Evolutionary conservation across 1,140 invertebrate genomes (phyloP), one percentile per base, ranked within the genome.

Genomic region (Maniola jurtina): DNA sequence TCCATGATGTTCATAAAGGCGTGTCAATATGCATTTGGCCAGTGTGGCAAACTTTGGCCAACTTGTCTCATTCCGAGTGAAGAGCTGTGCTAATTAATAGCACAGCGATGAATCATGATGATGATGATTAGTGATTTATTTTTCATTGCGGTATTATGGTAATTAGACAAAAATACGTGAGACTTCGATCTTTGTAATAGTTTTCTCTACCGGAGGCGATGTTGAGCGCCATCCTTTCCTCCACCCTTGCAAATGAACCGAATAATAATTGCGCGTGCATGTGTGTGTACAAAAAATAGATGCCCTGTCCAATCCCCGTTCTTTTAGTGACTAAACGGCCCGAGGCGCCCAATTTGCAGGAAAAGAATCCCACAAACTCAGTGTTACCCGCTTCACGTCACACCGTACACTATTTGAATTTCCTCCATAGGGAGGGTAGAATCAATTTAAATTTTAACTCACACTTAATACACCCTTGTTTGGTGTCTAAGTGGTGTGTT

Each of bases 361-460:
- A 86, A 88, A 88, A 88, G 85, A 86, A 88, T 87, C 84, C 81
- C 84, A 85, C 86, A 86, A 63, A 83, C 80, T 79, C 75, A 81
- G 68, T 77, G 83, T 81, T 81, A 77, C 76, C 72, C 85, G 86
- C 84, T 84, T 71, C 79, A 88, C 83, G 84, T 90, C 83, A 89
- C 85, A 88, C 79, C 75, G 73, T 76, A 68, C 87, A 90, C 86
- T 90, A 90, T 90, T 88, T 86, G 88, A 90, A 88, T 88, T 89
- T 88, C 77, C 85, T 88, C 78, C 77, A 66, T 64, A 78, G 75
- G 80, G 88, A 84, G 84, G 86, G 84, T 83, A 75, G 86, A 90
- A 89, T 90, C 88, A 90, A 90, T 90, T 90, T 90, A 90, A 90
- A 90, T 90, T 90, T 90, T 90, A 90, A 90, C 88, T 90, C 81